These are phyloP conservation scores for Serinus canaria DNA, from an alignment of 2,113 vertebrate species.

Conservation along the genomic window DNA sequence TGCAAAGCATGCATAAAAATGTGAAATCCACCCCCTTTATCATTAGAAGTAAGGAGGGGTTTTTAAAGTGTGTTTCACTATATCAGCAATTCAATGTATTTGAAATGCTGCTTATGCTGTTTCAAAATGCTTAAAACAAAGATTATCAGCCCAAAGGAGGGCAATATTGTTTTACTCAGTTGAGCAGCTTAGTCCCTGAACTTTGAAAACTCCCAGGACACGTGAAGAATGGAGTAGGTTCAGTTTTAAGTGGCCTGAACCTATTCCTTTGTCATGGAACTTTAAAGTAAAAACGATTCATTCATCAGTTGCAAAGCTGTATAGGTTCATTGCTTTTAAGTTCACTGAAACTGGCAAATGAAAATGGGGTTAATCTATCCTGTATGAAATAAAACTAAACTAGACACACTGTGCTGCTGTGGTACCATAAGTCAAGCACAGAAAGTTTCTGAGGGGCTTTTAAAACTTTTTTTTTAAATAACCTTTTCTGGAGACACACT, in stretches of 20 bases:
- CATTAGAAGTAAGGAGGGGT: not conserved
- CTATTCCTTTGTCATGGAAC: not conserved
- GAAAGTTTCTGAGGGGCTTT: not conserved
- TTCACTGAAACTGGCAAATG: not conserved
- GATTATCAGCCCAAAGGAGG: not conserved
- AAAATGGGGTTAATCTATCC: not conserved
- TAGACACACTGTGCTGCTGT: not conserved
- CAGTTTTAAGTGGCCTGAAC: not conserved
- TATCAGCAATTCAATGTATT: not conserved
- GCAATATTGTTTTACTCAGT: not conserved
- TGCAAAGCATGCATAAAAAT: not conserved
- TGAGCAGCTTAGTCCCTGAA: not conserved
- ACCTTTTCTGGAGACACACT: not conserved
- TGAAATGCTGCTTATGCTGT: not conserved
- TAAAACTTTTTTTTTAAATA: not conserved
- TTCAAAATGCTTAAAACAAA: not conserved
- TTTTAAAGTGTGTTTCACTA: fast-evolving
- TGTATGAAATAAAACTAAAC: not conserved
- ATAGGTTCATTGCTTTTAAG: not conserved
- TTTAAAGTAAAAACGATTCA: fast-evolving
- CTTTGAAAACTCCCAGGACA: not conserved
- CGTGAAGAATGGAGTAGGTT: not conserved
- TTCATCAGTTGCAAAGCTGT: not conserved
- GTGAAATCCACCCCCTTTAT: not conserved
- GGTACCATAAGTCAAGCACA: not conserved